phyloP scores from a whole-genome alignment of 2,113 vertebrate species.

The Tupaia tana region DNA sequence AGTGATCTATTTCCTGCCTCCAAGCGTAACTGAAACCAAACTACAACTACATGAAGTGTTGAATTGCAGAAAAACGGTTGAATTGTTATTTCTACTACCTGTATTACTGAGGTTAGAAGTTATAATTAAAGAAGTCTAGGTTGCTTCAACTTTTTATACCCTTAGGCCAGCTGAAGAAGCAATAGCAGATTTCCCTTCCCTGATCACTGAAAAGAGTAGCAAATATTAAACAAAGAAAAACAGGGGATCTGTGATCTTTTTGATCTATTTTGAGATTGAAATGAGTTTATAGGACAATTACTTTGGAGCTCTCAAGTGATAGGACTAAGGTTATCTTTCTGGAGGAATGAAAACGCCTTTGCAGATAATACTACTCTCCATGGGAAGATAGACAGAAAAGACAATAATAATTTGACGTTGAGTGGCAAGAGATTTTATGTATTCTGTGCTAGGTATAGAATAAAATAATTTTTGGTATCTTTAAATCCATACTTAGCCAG shows the following conservation, averaged over 20 bases:
- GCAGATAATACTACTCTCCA: neutral
- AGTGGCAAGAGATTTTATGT: conserved; percentile 39
- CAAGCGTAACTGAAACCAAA: neutral
- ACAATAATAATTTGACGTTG: neutral
- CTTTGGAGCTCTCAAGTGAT: conserved; percentile 5
- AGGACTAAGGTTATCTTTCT: conserved; percentile 35
- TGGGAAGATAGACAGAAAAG: conserved; percentile 19
- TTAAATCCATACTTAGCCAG: conserved; percentile 59
- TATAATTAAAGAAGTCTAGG: neutral
- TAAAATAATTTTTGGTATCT: conserved; percentile 25
- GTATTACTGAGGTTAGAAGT: conserved; percentile 48
- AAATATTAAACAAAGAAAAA: conserved; percentile 63
- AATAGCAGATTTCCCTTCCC: neutral
- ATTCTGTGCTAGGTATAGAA: neutral
- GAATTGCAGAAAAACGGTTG: neutral
- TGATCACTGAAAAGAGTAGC: conserved; percentile 26
- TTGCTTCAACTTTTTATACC: conserved; percentile 17
- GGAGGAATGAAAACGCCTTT: conserved; percentile 33
- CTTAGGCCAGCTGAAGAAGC: conserved; percentile 22
- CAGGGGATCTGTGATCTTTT: conserved; percentile 46
- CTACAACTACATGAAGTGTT: neutral
- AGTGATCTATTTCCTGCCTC: neutral
- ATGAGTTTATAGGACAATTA: conserved; percentile 42
- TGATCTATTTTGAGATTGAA: conserved; percentile 43
- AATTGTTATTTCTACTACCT: neutral